These are phyloP conservation scores for Oncorhynchus masou DNA, from an alignment of 2,113 vertebrate species.

Conservation along the genomic window DNA sequence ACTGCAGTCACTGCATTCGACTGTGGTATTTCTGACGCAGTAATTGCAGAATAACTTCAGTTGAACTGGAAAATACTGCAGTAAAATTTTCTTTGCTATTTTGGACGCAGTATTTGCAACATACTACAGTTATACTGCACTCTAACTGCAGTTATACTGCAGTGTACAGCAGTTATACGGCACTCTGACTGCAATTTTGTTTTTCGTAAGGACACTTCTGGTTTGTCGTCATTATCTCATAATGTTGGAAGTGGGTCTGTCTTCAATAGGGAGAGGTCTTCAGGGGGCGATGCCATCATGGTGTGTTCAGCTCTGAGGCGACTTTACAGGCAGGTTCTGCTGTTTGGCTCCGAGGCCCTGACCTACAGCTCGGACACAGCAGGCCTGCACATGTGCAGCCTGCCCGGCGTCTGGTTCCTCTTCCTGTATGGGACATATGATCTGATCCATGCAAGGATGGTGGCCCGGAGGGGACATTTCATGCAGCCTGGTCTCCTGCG, in stretches of 20 bases:
- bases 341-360: slow-evolving; percentile 60
- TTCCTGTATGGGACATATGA: slow-evolving; percentile 78
- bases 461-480: slow-evolving; percentile 80
- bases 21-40: too few species aligned
- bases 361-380: neutral
- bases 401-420: slow-evolving; percentile 76
- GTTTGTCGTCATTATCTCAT: neutral
- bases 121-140: neutral
- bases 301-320: slow-evolving; percentile 87
- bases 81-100: too few species aligned
- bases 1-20: too few species aligned
- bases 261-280: slow-evolving; percentile 67
- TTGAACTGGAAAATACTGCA: too few species aligned
- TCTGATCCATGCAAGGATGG: slow-evolving; percentile 75
- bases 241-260: neutral
- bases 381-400: rapidly evolving
- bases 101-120: too few species aligned
- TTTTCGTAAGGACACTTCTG: too few species aligned
- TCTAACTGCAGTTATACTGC: neutral
- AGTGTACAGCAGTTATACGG: neutral
- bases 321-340: slow-evolving; percentile 78
- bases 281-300: slow-evolving; percentile 70
- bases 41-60: too few species aligned
- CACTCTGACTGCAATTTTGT: neutral
- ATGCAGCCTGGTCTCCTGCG: slow-evolving; percentile 80